A percentile compares a stretch with the other conserved stretches of the same genome.
phyloP scores from a whole-genome alignment of 2,888 invertebrate genomes.

The Thera obeliscata region DNA sequence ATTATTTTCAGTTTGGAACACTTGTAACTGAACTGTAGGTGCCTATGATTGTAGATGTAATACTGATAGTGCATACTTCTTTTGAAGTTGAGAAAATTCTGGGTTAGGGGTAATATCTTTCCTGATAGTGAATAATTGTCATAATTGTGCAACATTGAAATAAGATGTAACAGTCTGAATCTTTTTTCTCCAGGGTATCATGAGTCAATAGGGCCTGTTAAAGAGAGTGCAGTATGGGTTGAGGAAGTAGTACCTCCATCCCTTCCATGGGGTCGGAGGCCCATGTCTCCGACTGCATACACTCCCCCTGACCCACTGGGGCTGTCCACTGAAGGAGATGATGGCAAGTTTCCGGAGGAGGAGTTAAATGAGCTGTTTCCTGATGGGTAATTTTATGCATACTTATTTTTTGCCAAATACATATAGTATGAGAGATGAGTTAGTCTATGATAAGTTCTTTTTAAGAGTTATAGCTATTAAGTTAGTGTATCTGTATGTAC shows the following conservation, averaged over 20 bases:
- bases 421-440: background rate
- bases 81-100: too few relatives aligned
- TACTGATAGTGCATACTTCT: too few relatives aligned
- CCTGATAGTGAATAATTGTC: too few relatives aligned
- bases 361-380: conserved; percentile 95
- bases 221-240: conserved; percentile 99
- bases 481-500: too few relatives aligned
- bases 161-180: background rate
- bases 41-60: too few relatives aligned
- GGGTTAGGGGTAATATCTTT: too few relatives aligned
- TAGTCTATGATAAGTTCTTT: background rate
- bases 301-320: conserved; percentile 97
- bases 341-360: conserved; percentile 95
- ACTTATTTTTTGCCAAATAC: background rate
- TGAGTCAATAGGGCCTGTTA: conserved; percentile 95
- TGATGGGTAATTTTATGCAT: conserved; percentile 83
- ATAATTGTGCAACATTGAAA: background rate
- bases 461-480: too few relatives aligned
- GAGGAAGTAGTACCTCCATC: conserved; percentile 96
- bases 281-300: conserved; percentile 93
- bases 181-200: conserved; percentile 86
- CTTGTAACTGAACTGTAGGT: too few relatives aligned
- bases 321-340: conserved; percentile 95
- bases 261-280: conserved; percentile 92
- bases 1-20: too few relatives aligned